Conservation (phyloP, 2,797 vertebrate genomes). For the Potorous gilbertii region DNA sequence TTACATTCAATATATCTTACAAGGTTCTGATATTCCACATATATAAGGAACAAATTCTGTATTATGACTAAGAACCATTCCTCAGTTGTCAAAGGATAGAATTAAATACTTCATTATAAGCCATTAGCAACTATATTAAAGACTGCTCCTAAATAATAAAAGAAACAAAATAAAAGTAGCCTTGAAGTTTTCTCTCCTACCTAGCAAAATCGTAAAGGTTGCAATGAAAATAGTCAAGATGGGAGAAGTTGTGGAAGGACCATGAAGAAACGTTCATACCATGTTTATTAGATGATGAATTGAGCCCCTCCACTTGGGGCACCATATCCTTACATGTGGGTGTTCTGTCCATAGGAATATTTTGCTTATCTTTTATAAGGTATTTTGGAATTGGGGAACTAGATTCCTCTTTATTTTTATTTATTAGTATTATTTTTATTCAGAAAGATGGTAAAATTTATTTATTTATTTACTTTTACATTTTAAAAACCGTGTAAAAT, state of each 20-base stretch:
- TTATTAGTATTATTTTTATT: not conserved
- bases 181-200: not conserved
- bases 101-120: not conserved
- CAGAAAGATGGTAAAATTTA: not conserved
- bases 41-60: not conserved
- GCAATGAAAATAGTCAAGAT: not conserved
- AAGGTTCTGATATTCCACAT: not conserved
- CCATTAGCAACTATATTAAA: not conserved
- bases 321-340: not conserved
- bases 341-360: not conserved
- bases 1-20: not conserved
- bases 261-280: not conserved
- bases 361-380: not conserved
- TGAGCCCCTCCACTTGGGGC: not conserved
- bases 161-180: not conserved
- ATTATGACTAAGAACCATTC: not conserved
- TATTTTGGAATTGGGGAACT: not conserved
- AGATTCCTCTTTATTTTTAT: not conserved
- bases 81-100: not conserved
- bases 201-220: not conserved
- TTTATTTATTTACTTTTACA: not conserved
- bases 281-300: not conserved
- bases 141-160: not conserved
- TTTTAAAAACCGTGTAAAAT: not conserved
- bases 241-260: not conserved